These are phyloP conservation scores for Xanthorhoe spadicearia DNA, from an alignment of 2,888 invertebrate genomes.

Conservation along the genomic window DNA sequence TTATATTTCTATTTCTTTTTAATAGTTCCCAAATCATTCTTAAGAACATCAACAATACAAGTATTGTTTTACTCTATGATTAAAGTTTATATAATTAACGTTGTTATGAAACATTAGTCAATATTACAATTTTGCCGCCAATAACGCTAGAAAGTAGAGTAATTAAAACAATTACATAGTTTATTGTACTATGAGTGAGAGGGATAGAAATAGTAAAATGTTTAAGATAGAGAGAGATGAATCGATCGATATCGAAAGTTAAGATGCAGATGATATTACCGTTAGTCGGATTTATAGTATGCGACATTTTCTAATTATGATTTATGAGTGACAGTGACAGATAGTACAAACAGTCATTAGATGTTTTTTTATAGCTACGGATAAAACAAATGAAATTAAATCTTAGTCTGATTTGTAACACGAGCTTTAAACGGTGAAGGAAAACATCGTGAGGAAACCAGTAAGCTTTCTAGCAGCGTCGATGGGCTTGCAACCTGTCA, in stretches of 20 bases:
- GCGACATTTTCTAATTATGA: slow-evolving; percentile 44
- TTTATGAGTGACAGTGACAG: background rate
- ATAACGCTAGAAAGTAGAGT: slow-evolving; percentile 43
- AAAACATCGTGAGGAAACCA: no score
- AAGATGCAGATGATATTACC: slow-evolving; percentile 61
- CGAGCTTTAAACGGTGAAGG: no score
- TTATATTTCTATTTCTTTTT: no score
- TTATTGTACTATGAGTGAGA: slow-evolving; percentile 46
- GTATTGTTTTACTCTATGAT: no score
- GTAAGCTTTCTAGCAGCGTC: no score
- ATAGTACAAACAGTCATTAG: background rate
- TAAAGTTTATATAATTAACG: slow-evolving; percentile 1
- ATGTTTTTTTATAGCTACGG: background rate
- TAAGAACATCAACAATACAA: background rate
- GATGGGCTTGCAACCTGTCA: no score
- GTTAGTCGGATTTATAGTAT: slow-evolving; percentile 55
- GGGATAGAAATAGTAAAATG: slow-evolving; percentile 45
- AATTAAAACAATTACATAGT: slow-evolving; percentile 38
- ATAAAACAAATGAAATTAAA: no score
- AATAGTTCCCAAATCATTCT: background rate
- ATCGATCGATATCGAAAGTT: slow-evolving; percentile 74
- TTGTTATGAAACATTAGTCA: slow-evolving; percentile 27
- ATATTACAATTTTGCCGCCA: slow-evolving; percentile 21
- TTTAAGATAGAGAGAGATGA: slow-evolving; percentile 29
- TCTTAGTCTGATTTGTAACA: no score